phyloP scores from a whole-genome alignment of 2,113 vertebrate species.

The Pelmatolapia mariae region DNA sequence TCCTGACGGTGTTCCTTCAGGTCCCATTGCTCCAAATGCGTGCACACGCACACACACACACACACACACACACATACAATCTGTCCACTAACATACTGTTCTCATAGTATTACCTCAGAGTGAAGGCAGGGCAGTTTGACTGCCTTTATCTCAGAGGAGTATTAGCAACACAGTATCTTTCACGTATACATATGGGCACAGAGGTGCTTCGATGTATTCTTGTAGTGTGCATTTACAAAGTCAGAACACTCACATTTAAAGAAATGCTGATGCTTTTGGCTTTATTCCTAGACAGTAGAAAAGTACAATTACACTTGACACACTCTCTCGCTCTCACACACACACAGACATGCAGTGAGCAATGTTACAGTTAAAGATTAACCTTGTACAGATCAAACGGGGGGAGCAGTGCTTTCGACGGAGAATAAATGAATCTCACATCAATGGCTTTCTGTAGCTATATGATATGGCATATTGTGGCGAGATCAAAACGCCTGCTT shows the following conservation, averaged over 20 bases:
- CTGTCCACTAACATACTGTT: slow-evolving; percentile 45
- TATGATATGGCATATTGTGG: slow-evolving; percentile 14
- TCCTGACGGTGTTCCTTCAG: slow-evolving; percentile 61
- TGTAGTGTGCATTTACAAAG: neutral
- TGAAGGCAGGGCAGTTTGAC: neutral
- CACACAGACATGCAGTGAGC: neutral
- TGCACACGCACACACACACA: neutral
- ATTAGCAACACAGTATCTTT: neutral
- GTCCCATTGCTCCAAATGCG: slow-evolving; percentile 51
- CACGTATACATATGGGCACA: neutral
- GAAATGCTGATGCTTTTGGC: neutral
- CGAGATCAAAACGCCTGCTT: slow-evolving; percentile 45
- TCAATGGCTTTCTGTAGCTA: slow-evolving; percentile 18
- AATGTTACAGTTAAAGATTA: slow-evolving; percentile 11
- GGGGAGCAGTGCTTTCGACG: neutral
- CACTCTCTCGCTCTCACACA: neutral
- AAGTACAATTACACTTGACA: neutral
- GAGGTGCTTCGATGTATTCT: neutral
- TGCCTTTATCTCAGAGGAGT: slow-evolving; percentile 18
- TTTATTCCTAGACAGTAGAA: neutral
- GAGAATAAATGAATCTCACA: slow-evolving; percentile 48
- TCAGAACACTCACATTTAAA: neutral
- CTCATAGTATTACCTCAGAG: slow-evolving; percentile 35
- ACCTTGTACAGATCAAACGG: slow-evolving; percentile 24
- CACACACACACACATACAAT: slow-evolving; percentile 21